Percentiles rank a stretch among this genome's conserved stretches.
phyloP scores from a whole-genome alignment of 1,140 invertebrate genomes.

The Nixonia krombeini region DNA sequence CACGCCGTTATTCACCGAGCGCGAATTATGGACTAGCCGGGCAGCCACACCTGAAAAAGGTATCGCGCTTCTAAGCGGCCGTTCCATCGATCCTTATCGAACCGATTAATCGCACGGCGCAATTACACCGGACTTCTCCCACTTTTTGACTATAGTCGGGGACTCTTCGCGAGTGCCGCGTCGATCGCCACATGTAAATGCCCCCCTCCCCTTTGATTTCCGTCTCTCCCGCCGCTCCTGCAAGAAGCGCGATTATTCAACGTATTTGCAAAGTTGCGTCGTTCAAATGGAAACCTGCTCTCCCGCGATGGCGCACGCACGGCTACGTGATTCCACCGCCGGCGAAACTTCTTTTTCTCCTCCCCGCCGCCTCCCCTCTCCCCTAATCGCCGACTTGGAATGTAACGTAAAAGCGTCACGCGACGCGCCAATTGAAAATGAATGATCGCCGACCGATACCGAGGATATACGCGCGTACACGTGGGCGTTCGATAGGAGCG shows the following conservation, averaged over 20 bases:
- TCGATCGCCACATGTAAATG: constrained; percentile 22
- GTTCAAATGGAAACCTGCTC: constrained; percentile 28
- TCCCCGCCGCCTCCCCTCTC: constrained; percentile 28
- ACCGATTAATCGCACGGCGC: no score
- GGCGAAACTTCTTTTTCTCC: not conserved
- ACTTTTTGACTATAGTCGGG: no score
- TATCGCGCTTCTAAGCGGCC: no score
- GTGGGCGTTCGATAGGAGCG: constrained; percentile 32
- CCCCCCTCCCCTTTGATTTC: constrained; percentile 4
- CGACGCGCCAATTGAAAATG: constrained; percentile 55
- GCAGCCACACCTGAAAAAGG: constrained; percentile 30
- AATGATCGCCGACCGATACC: constrained; percentile 43
- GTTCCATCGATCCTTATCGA: no score
- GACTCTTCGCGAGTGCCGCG: no score
- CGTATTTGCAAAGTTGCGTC: constrained; percentile 29
- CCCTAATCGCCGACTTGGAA: constrained; percentile 37
- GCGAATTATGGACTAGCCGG: constrained; percentile 32
- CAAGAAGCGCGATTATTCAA: constrained; percentile 18
- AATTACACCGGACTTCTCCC: no score
- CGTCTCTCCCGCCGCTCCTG: not conserved
- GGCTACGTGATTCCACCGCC: not conserved
- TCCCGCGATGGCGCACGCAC: not conserved
- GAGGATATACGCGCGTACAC: constrained; percentile 34
- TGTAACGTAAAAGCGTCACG: constrained; percentile 44
- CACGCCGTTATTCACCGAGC: constrained; percentile 26